Evolutionary conservation across 2,888 invertebrate species (phyloP), one percentile per base, ranked within the genome.

Genomic region (Cephus rjabovi): DNA sequence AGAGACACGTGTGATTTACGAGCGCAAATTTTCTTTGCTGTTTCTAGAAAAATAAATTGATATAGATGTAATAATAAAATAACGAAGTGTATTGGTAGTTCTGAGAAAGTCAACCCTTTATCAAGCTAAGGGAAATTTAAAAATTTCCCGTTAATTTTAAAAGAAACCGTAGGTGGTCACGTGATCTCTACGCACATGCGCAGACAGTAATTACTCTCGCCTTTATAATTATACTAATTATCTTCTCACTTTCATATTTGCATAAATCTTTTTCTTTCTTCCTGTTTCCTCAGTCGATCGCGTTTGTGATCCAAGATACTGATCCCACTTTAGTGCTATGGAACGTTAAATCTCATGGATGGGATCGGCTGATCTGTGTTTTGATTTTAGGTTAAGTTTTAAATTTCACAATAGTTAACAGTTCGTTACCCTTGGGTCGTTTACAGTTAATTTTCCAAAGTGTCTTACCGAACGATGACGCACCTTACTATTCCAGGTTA

Each of bases 181-280:
- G 56, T 56, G 23, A 9, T 23, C 23, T 6, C 23, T 56, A 56
- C 23, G 56, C 56, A 23, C 23, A 23, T 56, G 56, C 23, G 23
- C 56, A 23, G 56, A 56, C 23, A 23, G 23, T 30, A 84, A 84
- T 87, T 88, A 89, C 87, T 89, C 86, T 88, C 89, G 83, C 86
- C 83, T 80, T 56, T 81, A 81, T 78, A 82, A 83, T 84, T 86
- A 84, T 83, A 85, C 86, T 56, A 56, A 71, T 71, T 34, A 34
- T 82, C 88, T 88, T 90, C 89, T 90, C 88, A 87, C 90, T 90
- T 90, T 90, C 88, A 84, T 82, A 88, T 88, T 89, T 88, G 87
- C 86, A 87, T 86, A 83, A 33, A 71, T 71, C 4, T 71, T 23
- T 56, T 56, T 56, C 40, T 56, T 56, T 56, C 56, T 56, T 56